phyloP scores from a whole-genome alignment of 37 sponge, comb jelly and placozoan genomes.

The Theonella swinhoei region DNA sequence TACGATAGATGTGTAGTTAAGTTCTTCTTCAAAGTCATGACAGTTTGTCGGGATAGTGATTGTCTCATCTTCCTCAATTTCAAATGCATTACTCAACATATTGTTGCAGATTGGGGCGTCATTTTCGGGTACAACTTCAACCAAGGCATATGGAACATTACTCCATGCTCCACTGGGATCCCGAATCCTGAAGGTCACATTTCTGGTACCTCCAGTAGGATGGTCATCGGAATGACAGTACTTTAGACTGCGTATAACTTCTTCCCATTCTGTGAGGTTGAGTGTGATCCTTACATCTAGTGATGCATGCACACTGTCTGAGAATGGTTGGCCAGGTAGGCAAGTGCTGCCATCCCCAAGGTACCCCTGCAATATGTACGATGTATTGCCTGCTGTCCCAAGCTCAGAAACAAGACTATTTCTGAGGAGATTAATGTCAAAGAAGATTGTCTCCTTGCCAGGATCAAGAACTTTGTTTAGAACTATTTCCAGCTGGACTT shows the following conservation, averaged over 20 bases:
- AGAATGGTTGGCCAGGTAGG: neutral
- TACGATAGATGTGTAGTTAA: constrained; percentile 56
- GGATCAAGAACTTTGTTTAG: constrained; percentile 50
- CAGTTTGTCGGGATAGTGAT: constrained; percentile 63
- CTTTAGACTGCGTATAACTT: constrained; percentile 55
- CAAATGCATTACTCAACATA: neutral
- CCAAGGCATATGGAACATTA: constrained; percentile 23
- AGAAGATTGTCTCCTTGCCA: constrained; percentile 74
- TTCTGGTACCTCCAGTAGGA: constrained; percentile 59
- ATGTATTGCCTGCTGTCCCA: neutral
- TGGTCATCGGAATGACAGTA: constrained; percentile 89
- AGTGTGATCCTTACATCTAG: constrained; percentile 45
- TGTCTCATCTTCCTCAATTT: constrained; percentile 72
- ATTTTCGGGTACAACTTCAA: constrained; percentile 70
- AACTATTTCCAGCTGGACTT: constrained; percentile 40
- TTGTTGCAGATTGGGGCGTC: constrained; percentile 63
- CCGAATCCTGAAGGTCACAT: constrained; percentile 62
- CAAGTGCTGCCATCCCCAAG: constrained; percentile 41
- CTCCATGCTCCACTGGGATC: constrained; percentile 71
- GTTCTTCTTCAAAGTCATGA: constrained; percentile 77
- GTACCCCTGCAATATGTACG: neutral
- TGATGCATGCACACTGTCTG: neutral
- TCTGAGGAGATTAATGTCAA: constrained; percentile 31
- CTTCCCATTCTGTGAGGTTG: constrained; percentile 45
- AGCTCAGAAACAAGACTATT: neutral